Conservation (phyloP, 2,888 invertebrate species). For the Odontocerum albicorne region DNA sequence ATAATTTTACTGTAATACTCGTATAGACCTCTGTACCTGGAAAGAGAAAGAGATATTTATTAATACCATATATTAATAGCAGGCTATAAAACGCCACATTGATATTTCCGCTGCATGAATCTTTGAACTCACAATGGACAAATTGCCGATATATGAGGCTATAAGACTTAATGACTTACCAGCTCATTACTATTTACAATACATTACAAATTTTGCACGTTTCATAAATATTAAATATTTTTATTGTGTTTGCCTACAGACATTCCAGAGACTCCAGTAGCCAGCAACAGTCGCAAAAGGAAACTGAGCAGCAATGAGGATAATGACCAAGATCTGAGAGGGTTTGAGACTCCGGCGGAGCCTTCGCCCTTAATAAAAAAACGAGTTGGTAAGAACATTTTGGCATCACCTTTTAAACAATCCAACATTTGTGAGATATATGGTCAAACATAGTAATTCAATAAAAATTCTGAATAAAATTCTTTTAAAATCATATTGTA, state of each 20-base stretch:
- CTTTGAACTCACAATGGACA: too few relatives aligned
- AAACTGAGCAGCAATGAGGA: slow-evolving; percentile 16
- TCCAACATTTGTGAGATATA: neutral
- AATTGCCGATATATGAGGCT: too few relatives aligned
- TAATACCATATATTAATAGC: too few relatives aligned
- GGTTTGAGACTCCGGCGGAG: slow-evolving; percentile 22
- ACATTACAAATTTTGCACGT: too few relatives aligned
- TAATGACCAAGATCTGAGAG: slow-evolving; percentile 20
- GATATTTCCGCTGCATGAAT: too few relatives aligned
- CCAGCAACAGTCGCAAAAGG: slow-evolving; percentile 9
- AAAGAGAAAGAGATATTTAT: too few relatives aligned
- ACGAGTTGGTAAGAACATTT: slow-evolving; percentile 19
- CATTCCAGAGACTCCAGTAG: slow-evolving; percentile 19
- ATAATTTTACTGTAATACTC: too few relatives aligned
- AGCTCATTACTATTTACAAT: too few relatives aligned
- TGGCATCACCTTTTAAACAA: neutral
- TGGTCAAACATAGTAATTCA: neutral
- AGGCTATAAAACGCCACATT: too few relatives aligned
- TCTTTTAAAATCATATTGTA: too few relatives aligned
- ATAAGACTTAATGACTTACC: too few relatives aligned
- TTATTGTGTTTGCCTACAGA: slow-evolving; percentile 6
- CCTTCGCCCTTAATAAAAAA: slow-evolving; percentile 18
- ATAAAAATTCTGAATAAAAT: neutral
- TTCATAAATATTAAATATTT: neutral
- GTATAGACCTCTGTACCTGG: too few relatives aligned